Evolutionary conservation across 2,113 vertebrate species (phyloP).

Genomic region (Egretta garzetta): DNA sequence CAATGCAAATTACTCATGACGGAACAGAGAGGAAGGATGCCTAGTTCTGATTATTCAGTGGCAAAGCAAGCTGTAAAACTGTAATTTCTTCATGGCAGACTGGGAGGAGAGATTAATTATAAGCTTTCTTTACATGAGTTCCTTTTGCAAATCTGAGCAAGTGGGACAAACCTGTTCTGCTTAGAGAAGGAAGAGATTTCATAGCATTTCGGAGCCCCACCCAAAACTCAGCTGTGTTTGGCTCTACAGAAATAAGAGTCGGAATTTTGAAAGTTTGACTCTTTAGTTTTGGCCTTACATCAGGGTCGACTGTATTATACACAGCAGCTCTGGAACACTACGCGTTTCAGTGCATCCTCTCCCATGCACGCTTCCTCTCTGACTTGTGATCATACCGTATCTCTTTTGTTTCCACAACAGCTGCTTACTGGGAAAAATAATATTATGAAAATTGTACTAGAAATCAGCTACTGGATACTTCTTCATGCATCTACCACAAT

Average conservation of each 20-base stretch:
- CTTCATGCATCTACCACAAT: not conserved
- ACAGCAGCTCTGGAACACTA: not conserved
- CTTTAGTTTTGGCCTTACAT: not conserved
- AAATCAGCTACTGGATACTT: not conserved
- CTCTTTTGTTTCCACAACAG: not conserved
- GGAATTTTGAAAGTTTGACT: not conserved
- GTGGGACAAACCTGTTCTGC: not conserved
- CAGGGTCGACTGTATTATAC: accelerated
- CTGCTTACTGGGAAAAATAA: not conserved
- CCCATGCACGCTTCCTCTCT: not conserved
- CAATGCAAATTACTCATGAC: not conserved
- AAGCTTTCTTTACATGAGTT: not conserved
- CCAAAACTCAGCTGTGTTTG: not conserved
- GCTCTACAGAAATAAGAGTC: not conserved
- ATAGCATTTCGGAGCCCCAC: not conserved
- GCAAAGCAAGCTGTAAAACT: not conserved
- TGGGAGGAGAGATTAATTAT: not conserved
- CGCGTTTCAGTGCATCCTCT: not conserved
- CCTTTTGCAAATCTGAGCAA: not conserved
- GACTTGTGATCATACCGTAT: not conserved
- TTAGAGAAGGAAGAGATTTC: not conserved
- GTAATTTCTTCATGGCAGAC: not conserved
- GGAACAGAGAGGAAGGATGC: not conserved
- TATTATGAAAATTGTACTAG: not conserved
- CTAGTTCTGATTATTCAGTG: not conserved